Base-by-base conservation (phyloP, 2,888 invertebrate species). In the Chloromyia formosa region DNA sequence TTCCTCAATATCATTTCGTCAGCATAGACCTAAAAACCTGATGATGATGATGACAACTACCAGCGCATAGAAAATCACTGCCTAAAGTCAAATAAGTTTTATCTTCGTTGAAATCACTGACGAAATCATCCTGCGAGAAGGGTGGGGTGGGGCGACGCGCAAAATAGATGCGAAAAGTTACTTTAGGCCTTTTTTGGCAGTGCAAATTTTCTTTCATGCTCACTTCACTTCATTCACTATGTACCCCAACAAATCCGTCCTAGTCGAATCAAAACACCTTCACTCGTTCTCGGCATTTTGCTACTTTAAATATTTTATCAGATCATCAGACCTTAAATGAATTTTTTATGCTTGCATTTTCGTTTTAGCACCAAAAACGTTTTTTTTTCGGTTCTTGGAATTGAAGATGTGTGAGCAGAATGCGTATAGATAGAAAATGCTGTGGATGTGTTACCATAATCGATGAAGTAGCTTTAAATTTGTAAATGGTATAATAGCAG, bases 221-320 rank as follows among this genome's bases (percentile, higher is more conserved):
- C 27, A 35, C 2, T 35, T 35, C 27, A 35, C 7, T 35, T 35
- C 27, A 35, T 35, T 35, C 27, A 35, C 27, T 35, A 12, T 49
- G 49, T 49, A 49, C 12, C 16, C 49, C 5, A 49, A n/a, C 66
- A 49, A 49, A 49, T 9, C 7, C 58, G 27, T 35, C 7, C 27
- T 35, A 4, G 27, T 40, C 58, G 69, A 71, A 71, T 71, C 71
- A 71, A n/a, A 58, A 40, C 71, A 56, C 23, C 58, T 56, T 71
- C 58, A 56, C 56, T 40, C 35, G 27, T 35, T 27, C 40, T 56
- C 18, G 45, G 10, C 20, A 12, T 45, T 35, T 2, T 49, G 71
- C 16, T 71, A 56, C 56, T 71, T 71, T 71, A 71, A 71, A 71
- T 71, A 58, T 71, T 66, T 71, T 56, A 71, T 71, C 71, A 71